Base-by-base conservation (phyloP, 2,113 vertebrate genomes). In the Alaudala cheleensis region DNA sequence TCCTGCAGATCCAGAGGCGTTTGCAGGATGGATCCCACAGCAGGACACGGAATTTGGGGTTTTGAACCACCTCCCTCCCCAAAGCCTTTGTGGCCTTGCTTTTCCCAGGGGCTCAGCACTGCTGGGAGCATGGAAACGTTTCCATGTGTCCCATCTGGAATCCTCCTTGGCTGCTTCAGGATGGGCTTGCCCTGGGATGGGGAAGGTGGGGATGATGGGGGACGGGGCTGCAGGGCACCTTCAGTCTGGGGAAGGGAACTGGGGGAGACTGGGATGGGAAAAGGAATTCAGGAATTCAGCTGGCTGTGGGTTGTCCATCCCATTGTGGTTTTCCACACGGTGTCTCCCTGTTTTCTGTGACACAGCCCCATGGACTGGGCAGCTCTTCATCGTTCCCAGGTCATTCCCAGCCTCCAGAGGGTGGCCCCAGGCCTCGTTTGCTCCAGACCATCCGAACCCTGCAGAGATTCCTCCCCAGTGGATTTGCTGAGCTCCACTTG, bases 141-240 rank as follows among this genome's bases (percentile, higher is more conserved):
- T 60, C 76, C 88, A 24, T 26, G 49, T 33, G 62, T 50, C 49
- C 85, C 86, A 18, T 53, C 88, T 79, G 92, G 70, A 84, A 91
- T 42, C 33, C 11, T 64, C 65, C 14, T 16, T 11, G 73, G 14
- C 49, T 65, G 49, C 78, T 91, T 37, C 87, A 53, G 44, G 67
- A 12, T 58, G 60, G 1, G 0, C 21, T 90, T 79, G 80, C 78
- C 20, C 34, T 53, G 64, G 62, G 19, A 58, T 57, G 70, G 88
- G 69, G 45, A 62, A 54, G 65, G 42, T 70, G 42, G 58, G 50
- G 34, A 22, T 4, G 4, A 17, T 22, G 28, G 20, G 65, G 80
- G 83, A 26, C 0, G 4, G 28, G 37, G 10, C 0, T 50, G 9
- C 8, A 8, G 1, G 1, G 57, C 80, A 44, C 22, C 28, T 80